Conservation (phyloP, 2,888 invertebrate species). For the Taenaris catops region DNA sequence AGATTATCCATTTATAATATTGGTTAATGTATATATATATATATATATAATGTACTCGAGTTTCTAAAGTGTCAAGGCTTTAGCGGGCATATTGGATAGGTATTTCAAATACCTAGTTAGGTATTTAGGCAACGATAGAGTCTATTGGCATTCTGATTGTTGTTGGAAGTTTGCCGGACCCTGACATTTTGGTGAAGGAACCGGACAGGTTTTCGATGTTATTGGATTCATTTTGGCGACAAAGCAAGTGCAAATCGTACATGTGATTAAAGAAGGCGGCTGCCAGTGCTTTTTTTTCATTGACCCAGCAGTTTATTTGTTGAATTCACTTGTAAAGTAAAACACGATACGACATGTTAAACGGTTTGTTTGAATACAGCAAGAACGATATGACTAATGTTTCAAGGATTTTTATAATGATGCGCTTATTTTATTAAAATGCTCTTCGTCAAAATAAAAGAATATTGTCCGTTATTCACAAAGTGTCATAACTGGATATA, state of each 20-base stretch:
- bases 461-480: too few species aligned
- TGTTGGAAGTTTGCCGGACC: constrained; percentile 45
- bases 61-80: constrained; percentile 14
- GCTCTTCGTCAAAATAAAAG: too few species aligned
- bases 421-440: too few species aligned
- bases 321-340: constrained; percentile 1
- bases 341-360: constrained; percentile 2
- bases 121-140: constrained; percentile 30
- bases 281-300: constrained; percentile 3
- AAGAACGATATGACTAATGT: too few species aligned
- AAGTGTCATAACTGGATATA: too few species aligned
- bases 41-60: too few species aligned
- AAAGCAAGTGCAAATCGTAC: constrained; percentile 11
- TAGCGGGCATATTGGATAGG: constrained; percentile 18
- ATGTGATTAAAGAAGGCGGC: constrained; percentile 7
- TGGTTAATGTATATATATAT: too few species aligned
- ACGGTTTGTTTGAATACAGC: too few species aligned
- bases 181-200: constrained; percentile 63
- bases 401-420: too few species aligned
- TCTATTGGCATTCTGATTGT: constrained; percentile 53
- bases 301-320: constrained; percentile 3
- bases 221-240: constrained; percentile 19
- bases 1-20: too few species aligned
- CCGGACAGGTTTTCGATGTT: constrained; percentile 45
- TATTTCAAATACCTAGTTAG: constrained; percentile 26